Conservation (phyloP, 2,113 vertebrate genomes). For the Pipra filicauda region DNA sequence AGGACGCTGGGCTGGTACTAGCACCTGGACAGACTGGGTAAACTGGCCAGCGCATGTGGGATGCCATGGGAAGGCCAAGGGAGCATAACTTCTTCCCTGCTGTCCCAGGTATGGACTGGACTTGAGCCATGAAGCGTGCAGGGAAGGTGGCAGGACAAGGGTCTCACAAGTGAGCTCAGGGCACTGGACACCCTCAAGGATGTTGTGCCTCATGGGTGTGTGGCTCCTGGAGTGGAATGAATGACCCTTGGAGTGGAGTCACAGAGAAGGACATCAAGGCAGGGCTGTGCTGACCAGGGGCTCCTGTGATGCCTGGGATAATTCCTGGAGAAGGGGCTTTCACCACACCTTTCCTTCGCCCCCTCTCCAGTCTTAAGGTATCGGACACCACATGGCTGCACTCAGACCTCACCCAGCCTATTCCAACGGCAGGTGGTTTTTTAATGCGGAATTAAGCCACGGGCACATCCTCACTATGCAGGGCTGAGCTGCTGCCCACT, state of each 20-base stretch:
- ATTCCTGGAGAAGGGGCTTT: background rate
- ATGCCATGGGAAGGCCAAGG: fast-evolving
- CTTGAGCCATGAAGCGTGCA: fast-evolving
- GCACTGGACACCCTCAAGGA: background rate
- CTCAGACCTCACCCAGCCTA: background rate
- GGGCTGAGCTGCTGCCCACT: background rate
- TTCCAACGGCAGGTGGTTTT: background rate
- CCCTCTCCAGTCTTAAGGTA: background rate
- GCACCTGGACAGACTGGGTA: background rate
- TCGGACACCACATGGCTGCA: fast-evolving
- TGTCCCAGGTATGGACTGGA: background rate
- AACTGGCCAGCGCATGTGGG: background rate
- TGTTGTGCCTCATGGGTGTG: fast-evolving
- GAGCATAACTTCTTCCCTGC: background rate
- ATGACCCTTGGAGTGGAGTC: background rate
- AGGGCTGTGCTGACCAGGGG: too few species aligned
- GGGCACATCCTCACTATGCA: fast-evolving
- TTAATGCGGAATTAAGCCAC: background rate
- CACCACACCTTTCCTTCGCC: background rate
- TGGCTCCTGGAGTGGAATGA: background rate
- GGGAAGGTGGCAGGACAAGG: background rate
- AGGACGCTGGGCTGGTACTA: background rate
- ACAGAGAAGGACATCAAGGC: fast-evolving
- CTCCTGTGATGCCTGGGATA: background rate
- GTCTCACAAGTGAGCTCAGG: fast-evolving